Evolutionary conservation across 2,113 vertebrate genomes (phyloP), one percentile per base, ranked within the genome.

Genomic region (Suncus etruscus): DNA sequence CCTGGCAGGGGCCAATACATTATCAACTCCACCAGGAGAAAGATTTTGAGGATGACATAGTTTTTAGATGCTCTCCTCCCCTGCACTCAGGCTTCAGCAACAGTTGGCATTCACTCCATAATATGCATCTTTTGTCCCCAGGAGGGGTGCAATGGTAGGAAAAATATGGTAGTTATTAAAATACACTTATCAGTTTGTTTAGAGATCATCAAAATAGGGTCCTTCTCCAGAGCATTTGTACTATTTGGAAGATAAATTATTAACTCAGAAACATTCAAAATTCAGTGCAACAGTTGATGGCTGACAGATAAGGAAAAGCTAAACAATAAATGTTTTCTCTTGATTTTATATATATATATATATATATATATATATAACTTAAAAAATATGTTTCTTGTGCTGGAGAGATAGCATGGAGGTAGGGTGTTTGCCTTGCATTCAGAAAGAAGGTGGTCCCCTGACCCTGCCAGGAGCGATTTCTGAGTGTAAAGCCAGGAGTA

Each of bases 271-370:
- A 58, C 66, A 86, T 8, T 70, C 8, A 78, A 92, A 90, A 91
- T 72, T 85, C 61, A 92, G 58, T 27, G 65, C 54, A 86, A n/a
- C 50, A 88, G 69, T 88, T 94, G 83, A 91, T 14, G 91, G 73
- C 63, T 93, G 86, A 83, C 58, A 92, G 78, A 88, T 68, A 73
- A 85, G 77, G 74, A 51, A 58, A 76, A 70, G 65, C 58, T 70
- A 87, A 92, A 83, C 48, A 86, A 72, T 86, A 63, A 47, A 29
- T 90, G 25, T 68, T 79, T 27, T 47, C 84, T 95, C 70, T 74
- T 85, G 31, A 91, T 95, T 94, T 94, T 91, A 95, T 73, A 82
- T 32, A 65, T 72, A 29, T 54, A 9, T 79, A 93, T 92, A 74
- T 89, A n/a, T n/a, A n/a, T n/a, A n/a, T 91, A 95, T 73, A 82